Conservation (phyloP, 1,140 invertebrate species). For the Drosophila eugracilis region DNA sequence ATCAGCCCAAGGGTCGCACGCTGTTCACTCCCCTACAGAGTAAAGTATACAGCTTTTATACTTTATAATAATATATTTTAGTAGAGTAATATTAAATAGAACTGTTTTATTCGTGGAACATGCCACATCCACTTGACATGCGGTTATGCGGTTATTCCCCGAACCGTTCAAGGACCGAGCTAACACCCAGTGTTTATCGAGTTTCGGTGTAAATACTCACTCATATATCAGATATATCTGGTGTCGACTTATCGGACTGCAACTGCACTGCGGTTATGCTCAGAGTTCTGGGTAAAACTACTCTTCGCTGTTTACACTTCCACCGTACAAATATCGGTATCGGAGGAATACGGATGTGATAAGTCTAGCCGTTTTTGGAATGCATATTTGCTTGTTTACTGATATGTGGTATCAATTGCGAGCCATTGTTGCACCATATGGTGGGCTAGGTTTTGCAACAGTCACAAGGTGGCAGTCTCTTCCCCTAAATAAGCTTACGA, state of each 20-base stretch:
- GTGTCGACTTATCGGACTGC: slow-evolving; percentile 37
- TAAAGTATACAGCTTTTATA: slow-evolving; percentile 1
- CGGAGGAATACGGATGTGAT: slow-evolving; percentile 29
- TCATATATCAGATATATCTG: slow-evolving; percentile 29
- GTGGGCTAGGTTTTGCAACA: not conserved
- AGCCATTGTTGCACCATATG: slow-evolving; percentile 12
- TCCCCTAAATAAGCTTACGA: too few relatives aligned
- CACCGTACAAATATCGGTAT: slow-evolving; percentile 17
- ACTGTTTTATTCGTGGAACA: slow-evolving; percentile 4
- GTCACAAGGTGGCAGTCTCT: not conserved
- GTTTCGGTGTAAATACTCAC: slow-evolving; percentile 11
- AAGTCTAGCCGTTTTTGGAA: slow-evolving; percentile 7
- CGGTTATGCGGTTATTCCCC: slow-evolving; percentile 35
- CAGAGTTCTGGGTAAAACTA: slow-evolving; percentile 20
- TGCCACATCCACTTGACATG: slow-evolving; percentile 41
- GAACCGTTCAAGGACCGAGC: slow-evolving; percentile 10
- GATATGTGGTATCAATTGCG: slow-evolving; percentile 21
- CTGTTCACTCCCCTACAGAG: not conserved
- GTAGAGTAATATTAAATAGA: slow-evolving; percentile 7
- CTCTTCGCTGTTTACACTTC: slow-evolving; percentile 33
- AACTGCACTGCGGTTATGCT: slow-evolving; percentile 27
- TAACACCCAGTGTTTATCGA: slow-evolving; percentile 6
- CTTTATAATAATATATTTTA: too few relatives aligned
- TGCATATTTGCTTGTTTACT: slow-evolving; percentile 24
- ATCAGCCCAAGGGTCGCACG: slow-evolving; percentile 40